Conservation (phyloP, 2,797 vertebrate genomes). For the Dipus sagitta region DNA sequence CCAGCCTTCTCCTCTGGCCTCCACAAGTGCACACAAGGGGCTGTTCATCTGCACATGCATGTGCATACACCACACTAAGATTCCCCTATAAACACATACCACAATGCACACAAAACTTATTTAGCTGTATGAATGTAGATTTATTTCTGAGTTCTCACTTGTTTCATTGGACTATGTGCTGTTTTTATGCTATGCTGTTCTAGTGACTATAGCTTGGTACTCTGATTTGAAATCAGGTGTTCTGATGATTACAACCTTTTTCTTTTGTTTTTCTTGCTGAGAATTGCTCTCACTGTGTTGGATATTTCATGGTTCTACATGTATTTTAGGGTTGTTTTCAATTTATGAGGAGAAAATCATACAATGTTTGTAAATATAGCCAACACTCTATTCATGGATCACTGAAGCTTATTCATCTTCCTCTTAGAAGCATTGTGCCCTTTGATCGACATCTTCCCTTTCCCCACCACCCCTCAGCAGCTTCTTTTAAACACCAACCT, state of each 20-base stretch:
- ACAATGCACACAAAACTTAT: too few relatives aligned
- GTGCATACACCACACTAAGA: too few relatives aligned
- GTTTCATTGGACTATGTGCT: not conserved
- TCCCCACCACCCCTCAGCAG: rapidly evolving
- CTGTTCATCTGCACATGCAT: too few relatives aligned
- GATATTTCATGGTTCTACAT: not conserved
- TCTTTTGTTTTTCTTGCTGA: not conserved
- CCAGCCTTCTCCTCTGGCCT: too few relatives aligned
- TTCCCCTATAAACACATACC: too few relatives aligned
- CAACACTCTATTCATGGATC: not conserved
- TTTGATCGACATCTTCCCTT: not conserved
- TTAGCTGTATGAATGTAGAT: not conserved
- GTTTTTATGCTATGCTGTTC: not conserved
- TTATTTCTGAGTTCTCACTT: not conserved
- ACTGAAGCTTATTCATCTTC: not conserved
- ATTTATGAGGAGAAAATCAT: not conserved
- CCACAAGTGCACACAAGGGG: too few relatives aligned
- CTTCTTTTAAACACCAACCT: not conserved
- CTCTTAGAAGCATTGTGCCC: not conserved
- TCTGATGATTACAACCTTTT: not conserved
- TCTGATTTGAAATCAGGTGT: not conserved
- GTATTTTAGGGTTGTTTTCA: not conserved
- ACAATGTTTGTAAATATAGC: not conserved
- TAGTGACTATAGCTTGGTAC: not conserved
- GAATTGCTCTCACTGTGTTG: not conserved